Conservation (phyloP, 2,113 vertebrate species). For the Toxotes chatareus region DNA sequence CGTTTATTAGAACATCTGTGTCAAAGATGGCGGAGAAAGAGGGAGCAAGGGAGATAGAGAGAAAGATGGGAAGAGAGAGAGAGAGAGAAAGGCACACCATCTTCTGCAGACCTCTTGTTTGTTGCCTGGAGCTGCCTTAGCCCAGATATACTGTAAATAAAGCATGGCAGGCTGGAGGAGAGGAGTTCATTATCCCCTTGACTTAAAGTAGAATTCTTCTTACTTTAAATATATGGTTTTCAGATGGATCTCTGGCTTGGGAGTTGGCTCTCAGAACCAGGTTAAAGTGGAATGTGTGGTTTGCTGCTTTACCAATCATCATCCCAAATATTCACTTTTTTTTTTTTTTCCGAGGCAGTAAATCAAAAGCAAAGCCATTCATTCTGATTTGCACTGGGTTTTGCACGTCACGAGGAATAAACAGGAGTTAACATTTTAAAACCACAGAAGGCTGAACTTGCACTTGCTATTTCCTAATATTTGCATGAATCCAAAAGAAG, state of each 20-base stretch:
- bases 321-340: background rate
- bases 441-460: background rate
- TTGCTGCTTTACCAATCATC: slow-evolving; percentile 10
- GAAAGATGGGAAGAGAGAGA: slow-evolving; percentile 21
- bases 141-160: slow-evolving; percentile 82
- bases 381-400: background rate
- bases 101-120: slow-evolving; percentile 70
- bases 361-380: slow-evolving; percentile 21
- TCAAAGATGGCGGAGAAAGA: slow-evolving; percentile 81
- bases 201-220: slow-evolving; percentile 39
- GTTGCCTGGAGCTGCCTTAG: slow-evolving; percentile 71
- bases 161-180: slow-evolving; percentile 74
- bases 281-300: slow-evolving; percentile 38
- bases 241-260: slow-evolving; percentile 19
- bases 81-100: slow-evolving; percentile 31
- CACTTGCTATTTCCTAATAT: slow-evolving; percentile 22
- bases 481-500: slow-evolving; percentile 17
- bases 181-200: slow-evolving; percentile 66
- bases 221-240: slow-evolving; percentile 12
- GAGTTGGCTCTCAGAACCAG: slow-evolving; percentile 14
- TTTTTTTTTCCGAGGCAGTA: background rate
- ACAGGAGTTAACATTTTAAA: background rate
- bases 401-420: background rate
- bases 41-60: slow-evolving; percentile 53
- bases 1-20: slow-evolving; percentile 88